Evolutionary conservation across 2,888 invertebrate genomes (phyloP).

Genomic region (Neocrepidodera transversa): DNA sequence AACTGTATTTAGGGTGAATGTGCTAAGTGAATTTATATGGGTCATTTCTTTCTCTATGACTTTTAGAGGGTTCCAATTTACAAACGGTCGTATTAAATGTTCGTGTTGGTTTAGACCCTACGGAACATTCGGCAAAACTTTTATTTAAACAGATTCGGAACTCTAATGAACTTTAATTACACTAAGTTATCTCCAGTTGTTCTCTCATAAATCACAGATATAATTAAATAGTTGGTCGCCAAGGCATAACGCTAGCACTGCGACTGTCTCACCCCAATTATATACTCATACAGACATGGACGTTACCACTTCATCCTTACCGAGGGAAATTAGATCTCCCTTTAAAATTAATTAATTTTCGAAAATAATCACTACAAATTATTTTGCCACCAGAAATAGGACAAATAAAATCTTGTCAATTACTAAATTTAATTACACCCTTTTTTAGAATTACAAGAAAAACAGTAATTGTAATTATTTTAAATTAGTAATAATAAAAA

Average conservation of each 20-base stretch:
- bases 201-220: conserved; percentile 55
- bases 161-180: conserved; percentile 55
- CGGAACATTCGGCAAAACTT: conserved; percentile 49
- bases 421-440: too few species aligned
- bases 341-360: too few species aligned
- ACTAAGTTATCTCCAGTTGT: conserved; percentile 55
- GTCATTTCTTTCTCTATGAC: conserved; percentile 47
- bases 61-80: conserved; percentile 39
- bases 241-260: conserved; percentile 48
- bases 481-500: too few species aligned
- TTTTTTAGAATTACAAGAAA: too few species aligned
- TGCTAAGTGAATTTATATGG: conserved; percentile 52
- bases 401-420: too few species aligned
- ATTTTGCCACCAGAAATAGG: too few species aligned
- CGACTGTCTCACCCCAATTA: conserved; percentile 54
- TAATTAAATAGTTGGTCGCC: conserved; percentile 56
- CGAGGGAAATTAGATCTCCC: not conserved
- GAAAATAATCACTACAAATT: too few species aligned
- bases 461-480: too few species aligned
- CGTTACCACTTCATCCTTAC: not conserved
- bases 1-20: conserved; percentile 33
- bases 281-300: conserved; percentile 47
- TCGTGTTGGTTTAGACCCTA: conserved; percentile 49
- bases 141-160: conserved; percentile 52
- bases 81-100: conserved; percentile 50